phyloP scores from a whole-genome alignment of 2,797 vertebrate species.

The Ptychadena robeensis region DNA sequence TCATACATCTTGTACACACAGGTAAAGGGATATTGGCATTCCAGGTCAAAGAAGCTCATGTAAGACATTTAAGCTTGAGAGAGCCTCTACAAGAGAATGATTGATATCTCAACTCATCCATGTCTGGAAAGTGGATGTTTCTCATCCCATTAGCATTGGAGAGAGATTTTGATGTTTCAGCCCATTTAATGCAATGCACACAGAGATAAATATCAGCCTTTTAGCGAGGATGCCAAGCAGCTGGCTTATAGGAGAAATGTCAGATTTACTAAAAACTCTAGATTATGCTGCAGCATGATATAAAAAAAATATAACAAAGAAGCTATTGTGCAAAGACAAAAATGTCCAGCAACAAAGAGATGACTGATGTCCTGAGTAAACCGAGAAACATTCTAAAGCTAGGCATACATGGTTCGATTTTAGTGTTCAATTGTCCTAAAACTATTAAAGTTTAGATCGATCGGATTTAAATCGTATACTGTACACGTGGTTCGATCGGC shows the following conservation, averaged over 20 bases:
- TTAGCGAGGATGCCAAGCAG: constrained; percentile 12
- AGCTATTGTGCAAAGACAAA: background rate
- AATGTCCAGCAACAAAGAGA: constrained; percentile 9
- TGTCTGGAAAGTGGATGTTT: constrained; percentile 55
- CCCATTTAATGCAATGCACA: constrained; percentile 40
- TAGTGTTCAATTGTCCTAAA: too few species aligned
- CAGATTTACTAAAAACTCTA: constrained; percentile 3
- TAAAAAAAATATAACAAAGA: constrained; percentile 12
- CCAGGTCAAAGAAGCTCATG: constrained; percentile 49
- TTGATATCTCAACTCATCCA: constrained; percentile 60
- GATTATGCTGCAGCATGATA: constrained; percentile 16
- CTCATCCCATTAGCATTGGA: constrained; percentile 42
- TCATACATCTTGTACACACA: constrained; percentile 38
- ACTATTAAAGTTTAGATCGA: too few species aligned
- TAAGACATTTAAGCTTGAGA: constrained; percentile 57
- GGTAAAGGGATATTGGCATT: constrained; percentile 49
- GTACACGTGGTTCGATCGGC: too few species aligned
- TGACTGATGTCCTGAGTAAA: constrained; percentile 5
- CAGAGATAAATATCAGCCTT: constrained; percentile 43
- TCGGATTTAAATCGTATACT: too few species aligned
- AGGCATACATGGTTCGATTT: too few species aligned
- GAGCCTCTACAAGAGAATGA: constrained; percentile 43
- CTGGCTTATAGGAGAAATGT: constrained; percentile 27
- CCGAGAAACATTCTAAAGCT: too few species aligned
- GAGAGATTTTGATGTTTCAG: constrained; percentile 49